phyloP scores from a whole-genome alignment of 2,113 vertebrate genomes.

The Buteo buteo region DNA sequence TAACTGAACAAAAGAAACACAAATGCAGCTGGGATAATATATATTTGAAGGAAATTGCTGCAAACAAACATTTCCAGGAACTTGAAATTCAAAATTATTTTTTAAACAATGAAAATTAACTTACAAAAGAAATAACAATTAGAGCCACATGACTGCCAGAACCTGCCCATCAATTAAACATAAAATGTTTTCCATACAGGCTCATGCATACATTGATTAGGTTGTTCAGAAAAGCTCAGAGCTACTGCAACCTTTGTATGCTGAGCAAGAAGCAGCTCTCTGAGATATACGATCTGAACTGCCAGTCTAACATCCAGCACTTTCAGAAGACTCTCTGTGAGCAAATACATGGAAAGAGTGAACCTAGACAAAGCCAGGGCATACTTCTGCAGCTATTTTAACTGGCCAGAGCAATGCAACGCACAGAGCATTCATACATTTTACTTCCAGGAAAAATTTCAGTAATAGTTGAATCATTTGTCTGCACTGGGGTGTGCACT shows the following conservation, averaged over 20 bases:
- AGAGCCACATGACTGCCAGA: neutral
- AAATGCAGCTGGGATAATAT: neutral
- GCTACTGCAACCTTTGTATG: neutral
- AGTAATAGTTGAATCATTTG: neutral
- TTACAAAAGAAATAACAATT: neutral
- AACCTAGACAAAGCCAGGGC: neutral
- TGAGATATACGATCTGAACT: neutral
- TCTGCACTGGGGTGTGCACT: neutral
- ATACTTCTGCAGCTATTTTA: neutral
- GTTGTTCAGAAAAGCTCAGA: neutral
- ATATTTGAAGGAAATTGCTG: neutral
- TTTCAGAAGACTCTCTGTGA: neutral
- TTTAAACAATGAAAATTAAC: neutral
- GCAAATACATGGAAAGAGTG: neutral
- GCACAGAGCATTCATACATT: rapidly evolving
- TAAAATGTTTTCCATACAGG: neutral
- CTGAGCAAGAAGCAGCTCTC: neutral
- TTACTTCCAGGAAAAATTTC: neutral
- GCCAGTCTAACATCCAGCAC: neutral
- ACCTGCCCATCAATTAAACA: neutral
- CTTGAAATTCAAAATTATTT: neutral
- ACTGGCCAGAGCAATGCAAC: neutral
- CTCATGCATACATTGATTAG: neutral
- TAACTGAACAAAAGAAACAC: neutral
- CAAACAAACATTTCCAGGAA: neutral